Evolutionary conservation across 2,797 vertebrate genomes (phyloP).

Genomic region (Esox lucius): DNA sequence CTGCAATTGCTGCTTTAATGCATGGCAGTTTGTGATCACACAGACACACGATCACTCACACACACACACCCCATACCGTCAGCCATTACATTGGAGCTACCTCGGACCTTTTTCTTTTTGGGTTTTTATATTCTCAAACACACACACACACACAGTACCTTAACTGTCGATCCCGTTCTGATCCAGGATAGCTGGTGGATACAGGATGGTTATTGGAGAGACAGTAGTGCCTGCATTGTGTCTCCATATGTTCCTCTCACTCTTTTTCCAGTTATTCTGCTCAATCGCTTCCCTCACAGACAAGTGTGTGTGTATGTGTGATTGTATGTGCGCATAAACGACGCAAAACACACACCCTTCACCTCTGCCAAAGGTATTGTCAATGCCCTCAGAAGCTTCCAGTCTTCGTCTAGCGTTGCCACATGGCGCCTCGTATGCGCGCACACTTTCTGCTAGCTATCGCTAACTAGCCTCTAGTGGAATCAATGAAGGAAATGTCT

Average conservation of each 20-base stretch:
- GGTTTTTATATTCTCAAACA: conserved; percentile 62
- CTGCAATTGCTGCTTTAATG: conserved; percentile 14
- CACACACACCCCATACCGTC: conserved; percentile 66
- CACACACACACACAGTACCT: conserved; percentile 56
- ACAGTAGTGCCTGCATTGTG: conserved; percentile 68
- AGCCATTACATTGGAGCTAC: conserved; percentile 75
- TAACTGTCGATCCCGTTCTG: conserved; percentile 39
- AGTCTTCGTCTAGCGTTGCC: conserved; percentile 50
- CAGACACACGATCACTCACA: conserved; percentile 52
- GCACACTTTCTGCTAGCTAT: conserved; percentile 38
- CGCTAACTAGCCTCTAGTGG: conserved; percentile 46
- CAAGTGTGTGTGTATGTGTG: conserved; percentile 24
- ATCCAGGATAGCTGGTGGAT: not conserved
- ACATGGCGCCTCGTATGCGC: conserved; percentile 43
- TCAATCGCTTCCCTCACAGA: conserved; percentile 55
- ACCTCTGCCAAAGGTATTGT: conserved; percentile 69
- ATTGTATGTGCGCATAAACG: conserved; percentile 30
- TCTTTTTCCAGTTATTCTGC: conserved; percentile 8
- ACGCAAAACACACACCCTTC: conserved; percentile 56
- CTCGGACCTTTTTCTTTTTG: conserved; percentile 69
- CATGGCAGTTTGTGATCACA: conserved; percentile 10
- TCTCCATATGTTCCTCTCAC: conserved; percentile 33
- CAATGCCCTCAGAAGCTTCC: conserved; percentile 60
- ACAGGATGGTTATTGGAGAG: conserved; percentile 38
- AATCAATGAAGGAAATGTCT: conserved; percentile 66